Percentiles rank a stretch among this genome's conserved stretches.
Conservation (phyloP, 1,140 invertebrate species). For the Delia radicum region DNA sequence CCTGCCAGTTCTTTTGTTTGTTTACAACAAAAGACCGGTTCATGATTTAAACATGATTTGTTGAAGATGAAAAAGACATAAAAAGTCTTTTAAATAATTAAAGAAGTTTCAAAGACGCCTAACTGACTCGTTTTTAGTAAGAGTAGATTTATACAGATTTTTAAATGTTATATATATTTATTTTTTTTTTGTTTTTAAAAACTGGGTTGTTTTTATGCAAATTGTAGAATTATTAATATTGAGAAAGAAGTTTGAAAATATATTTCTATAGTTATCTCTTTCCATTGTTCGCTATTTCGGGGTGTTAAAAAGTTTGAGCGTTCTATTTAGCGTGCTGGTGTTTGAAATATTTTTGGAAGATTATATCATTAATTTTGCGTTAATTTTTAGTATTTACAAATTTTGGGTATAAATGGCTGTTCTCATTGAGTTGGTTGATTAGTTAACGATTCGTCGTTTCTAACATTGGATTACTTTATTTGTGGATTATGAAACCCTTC, state of each 20-base stretch:
- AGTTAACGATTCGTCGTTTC: conserved; percentile 38
- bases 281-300: not conserved
- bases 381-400: not conserved
- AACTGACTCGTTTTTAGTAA: not conserved
- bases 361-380: not conserved
- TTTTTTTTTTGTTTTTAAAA: not conserved
- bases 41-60: not conserved
- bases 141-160: not conserved
- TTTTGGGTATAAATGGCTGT: conserved; percentile 19
- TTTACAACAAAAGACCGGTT: not conserved
- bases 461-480: conserved; percentile 39
- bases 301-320: not conserved
- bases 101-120: not conserved
- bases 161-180: too few relatives aligned
- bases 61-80: not conserved
- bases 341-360: conserved; percentile 29
- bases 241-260: not conserved
- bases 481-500: conserved; percentile 43
- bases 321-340: not conserved
- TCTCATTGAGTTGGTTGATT: conserved; percentile 34
- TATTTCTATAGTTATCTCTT: not conserved
- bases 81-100: too few relatives aligned
- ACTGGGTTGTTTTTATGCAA: not conserved
- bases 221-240: not conserved
- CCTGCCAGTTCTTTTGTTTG: not conserved